Evolutionary conservation across 2,888 invertebrate genomes (phyloP), one percentile per base, ranked within the genome.

Genomic region (Plutella xylostella): DNA sequence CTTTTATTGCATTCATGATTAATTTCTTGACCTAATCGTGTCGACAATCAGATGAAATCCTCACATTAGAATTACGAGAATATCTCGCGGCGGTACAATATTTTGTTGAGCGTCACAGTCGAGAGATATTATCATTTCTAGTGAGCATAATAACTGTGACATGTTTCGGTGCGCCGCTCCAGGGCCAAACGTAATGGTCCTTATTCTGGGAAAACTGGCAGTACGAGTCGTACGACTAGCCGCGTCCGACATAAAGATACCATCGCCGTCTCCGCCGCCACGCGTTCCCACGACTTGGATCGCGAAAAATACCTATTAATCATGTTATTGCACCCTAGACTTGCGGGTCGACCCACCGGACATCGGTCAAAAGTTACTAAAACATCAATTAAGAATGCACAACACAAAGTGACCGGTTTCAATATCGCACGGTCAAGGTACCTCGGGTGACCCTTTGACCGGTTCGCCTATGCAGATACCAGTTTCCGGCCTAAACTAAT

Each of bases 131-230:
- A 82, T 82, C 80, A 56, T 68, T 75, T 75, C 75, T 72, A 73
- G 72, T 70, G 70, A 77, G 70, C 71, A 73, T 80, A 78, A 80
- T 80, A 82, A 80, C 80, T 79, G 82, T 82, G 80, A 79, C 79
- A 77, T 80, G 79, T 72, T 63, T 66, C 73, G 65, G 45, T 78
- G 76, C 71, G 71, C 70, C 62, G 70, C 68, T 70, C 69, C 68
- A 71, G 68, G 65, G 69, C 72, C 67, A 67, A 63, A 63, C 62
- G 64, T 82, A 79, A 83, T 82, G 75, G 78, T 67, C 63, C 63
- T 64, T 58, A 64, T 79, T 80, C 80, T 67, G 70, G 74, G 80
- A 82, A 82, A 80, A 71, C 69, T 61, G 64, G 62, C 65, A 61
- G 68, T 57, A 50, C 28, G 4, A 9, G 25, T 39, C 31, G n/a